A percentile compares a stretch with the other conserved stretches of the same genome.
Conservation (phyloP, 2,113 vertebrate genomes). For the Hippocampus mohnikei region DNA sequence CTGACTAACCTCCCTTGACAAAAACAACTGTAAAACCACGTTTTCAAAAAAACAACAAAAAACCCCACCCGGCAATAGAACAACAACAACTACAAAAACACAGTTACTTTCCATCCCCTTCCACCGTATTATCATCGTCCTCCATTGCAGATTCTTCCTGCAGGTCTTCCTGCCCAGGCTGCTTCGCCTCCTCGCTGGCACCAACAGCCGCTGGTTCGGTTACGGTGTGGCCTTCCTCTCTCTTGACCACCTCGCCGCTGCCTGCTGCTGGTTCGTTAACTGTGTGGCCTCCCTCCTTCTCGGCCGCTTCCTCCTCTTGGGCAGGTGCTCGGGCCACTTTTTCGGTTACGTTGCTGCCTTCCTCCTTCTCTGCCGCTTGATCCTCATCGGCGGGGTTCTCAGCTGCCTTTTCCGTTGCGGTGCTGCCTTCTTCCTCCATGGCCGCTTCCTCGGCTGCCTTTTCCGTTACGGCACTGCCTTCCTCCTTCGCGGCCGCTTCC, state of each 20-base stretch:
- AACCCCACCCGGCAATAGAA: not conserved
- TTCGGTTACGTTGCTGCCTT: not conserved
- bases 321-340: not conserved
- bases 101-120: not conserved
- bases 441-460: not conserved
- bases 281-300: not conserved
- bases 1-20: not conserved
- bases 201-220: not conserved
- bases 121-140: not conserved
- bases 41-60: not conserved
- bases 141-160: not conserved
- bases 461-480: constrained; percentile 9
- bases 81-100: not conserved
- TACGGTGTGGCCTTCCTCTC: not conserved
- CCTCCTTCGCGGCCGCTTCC: constrained; percentile 10
- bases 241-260: not conserved
- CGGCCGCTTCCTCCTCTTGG: not conserved
- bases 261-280: not conserved
- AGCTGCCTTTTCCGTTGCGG: not conserved
- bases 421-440: not conserved
- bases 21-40: not conserved
- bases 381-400: not conserved
- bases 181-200: not conserved
- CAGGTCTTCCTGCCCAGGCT: not conserved
- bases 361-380: constrained; percentile 1